These are phyloP conservation scores for Knipowitschia caucasica DNA, from an alignment of 2,797 vertebrate species.

Conservation along the genomic window DNA sequence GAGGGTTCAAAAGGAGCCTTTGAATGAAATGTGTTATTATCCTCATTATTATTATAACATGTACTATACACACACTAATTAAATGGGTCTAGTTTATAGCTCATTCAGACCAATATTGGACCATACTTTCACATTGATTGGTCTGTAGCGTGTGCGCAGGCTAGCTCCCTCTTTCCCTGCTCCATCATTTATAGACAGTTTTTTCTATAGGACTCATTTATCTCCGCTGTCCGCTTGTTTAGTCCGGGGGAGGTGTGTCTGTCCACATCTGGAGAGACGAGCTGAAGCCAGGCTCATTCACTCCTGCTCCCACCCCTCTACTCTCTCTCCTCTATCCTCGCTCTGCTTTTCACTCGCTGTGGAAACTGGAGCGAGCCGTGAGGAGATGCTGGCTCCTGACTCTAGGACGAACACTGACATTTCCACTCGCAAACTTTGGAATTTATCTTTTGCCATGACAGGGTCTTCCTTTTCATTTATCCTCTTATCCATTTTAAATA, in stretches of 20 bases:
- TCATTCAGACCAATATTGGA: background rate
- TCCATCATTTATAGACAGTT: background rate
- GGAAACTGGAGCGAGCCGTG: conserved; percentile 56
- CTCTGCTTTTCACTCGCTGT: conserved; percentile 42
- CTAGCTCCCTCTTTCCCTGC: background rate
- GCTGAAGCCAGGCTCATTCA: conserved; percentile 47
- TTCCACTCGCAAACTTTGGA: conserved; percentile 39
- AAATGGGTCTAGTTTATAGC: background rate
- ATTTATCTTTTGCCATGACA: conserved; percentile 49
- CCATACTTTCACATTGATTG: background rate
- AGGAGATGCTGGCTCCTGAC: conserved; percentile 67
- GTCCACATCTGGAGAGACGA: conserved; percentile 71
- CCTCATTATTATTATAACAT: too few relatives aligned
- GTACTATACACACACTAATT: too few relatives aligned
- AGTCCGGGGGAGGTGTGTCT: conserved; percentile 63
- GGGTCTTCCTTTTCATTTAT: conserved; percentile 12
- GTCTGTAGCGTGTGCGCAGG: background rate
- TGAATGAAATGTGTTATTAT: too few relatives aligned
- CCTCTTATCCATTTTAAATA: conserved; percentile 25
- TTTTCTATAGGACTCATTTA: conserved; percentile 11
- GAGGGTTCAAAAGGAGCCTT: too few relatives aligned
- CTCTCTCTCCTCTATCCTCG: conserved; percentile 14
- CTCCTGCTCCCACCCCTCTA: conserved; percentile 24
- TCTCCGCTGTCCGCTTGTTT: conserved; percentile 21
- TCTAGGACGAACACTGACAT: conserved; percentile 49